phyloP scores from a whole-genome alignment of 30 jellyfish, hydroid and myxozoan genomes.

The Sanderia malayensis region DNA sequence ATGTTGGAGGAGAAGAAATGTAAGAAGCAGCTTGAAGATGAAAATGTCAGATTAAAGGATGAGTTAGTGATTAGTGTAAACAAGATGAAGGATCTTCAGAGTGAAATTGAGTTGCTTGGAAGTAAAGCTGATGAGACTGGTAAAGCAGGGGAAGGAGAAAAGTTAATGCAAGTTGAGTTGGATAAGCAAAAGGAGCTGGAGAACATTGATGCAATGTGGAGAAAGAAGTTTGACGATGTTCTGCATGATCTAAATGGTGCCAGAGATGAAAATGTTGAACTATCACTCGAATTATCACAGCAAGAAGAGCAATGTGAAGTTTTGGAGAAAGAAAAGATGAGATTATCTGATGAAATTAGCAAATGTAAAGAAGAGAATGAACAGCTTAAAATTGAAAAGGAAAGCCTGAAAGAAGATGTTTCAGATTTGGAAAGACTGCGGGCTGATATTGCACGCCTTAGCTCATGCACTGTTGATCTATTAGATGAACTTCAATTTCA shows the following conservation, averaged over 20 bases:
- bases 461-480: slow-evolving; percentile 59
- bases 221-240: slow-evolving; percentile 33
- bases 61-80: slow-evolving; percentile 22
- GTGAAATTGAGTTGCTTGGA: slow-evolving; percentile 28
- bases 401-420: slow-evolving; percentile 27
- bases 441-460: slow-evolving; percentile 40
- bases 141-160: slow-evolving; percentile 12
- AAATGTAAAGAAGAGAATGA: slow-evolving; percentile 19
- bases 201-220: slow-evolving; percentile 41
- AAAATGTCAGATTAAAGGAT: slow-evolving; percentile 7
- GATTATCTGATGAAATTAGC: background rate
- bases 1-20: slow-evolving; percentile 33
- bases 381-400: slow-evolving; percentile 23
- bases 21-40: slow-evolving; percentile 25
- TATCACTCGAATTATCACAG: slow-evolving; percentile 46
- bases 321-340: slow-evolving; percentile 11
- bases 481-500: slow-evolving; percentile 62
- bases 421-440: slow-evolving; percentile 32
- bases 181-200: slow-evolving; percentile 37
- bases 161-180: slow-evolving; percentile 20
- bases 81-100: slow-evolving; percentile 20
- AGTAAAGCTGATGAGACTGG: background rate
- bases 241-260: slow-evolving; percentile 33
- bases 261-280: slow-evolving; percentile 68
- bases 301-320: slow-evolving; percentile 17